These are phyloP conservation scores for Nothobranchius kuhntae DNA, from an alignment of 2,113 vertebrate genomes.

Conservation along the genomic window DNA sequence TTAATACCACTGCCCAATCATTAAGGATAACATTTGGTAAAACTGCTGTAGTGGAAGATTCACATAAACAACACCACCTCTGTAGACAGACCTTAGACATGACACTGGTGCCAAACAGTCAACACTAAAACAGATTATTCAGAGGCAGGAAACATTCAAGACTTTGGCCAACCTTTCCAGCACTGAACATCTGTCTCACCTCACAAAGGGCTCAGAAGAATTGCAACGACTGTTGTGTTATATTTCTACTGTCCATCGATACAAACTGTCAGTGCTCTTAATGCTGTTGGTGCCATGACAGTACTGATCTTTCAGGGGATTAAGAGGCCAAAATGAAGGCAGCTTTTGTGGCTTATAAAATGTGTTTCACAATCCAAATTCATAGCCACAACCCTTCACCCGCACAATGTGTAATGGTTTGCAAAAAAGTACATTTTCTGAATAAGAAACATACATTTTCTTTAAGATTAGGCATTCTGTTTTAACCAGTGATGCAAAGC, in stretches of 20 bases:
- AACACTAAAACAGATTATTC: too few species aligned
- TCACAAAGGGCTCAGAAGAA: not conserved
- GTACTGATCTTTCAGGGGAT: conserved; percentile 13
- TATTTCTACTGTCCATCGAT: conserved; percentile 1
- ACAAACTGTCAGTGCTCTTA: conserved; percentile 7
- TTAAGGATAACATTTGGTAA: too few species aligned
- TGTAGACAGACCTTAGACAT: too few species aligned
- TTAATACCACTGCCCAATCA: too few species aligned
- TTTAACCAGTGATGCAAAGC: not conserved
- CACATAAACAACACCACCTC: too few species aligned
- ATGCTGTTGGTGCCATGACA: not conserved
- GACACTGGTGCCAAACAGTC: too few species aligned
- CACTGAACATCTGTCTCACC: too few species aligned
- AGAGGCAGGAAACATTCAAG: too few species aligned
- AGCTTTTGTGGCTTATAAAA: not conserved
- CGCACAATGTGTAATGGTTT: not conserved
- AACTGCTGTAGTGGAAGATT: too few species aligned
- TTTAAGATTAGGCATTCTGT: not conserved
- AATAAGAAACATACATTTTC: not conserved
- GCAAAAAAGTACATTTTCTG: conserved; percentile 1
- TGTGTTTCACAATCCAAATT: not conserved
- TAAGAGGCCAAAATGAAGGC: not conserved
- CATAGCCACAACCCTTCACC: not conserved
- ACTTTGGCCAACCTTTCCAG: too few species aligned
- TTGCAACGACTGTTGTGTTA: not conserved